Evolutionary conservation across 2,113 vertebrate genomes (phyloP).

Genomic region (Ictidomys tridecemlineatus): DNA sequence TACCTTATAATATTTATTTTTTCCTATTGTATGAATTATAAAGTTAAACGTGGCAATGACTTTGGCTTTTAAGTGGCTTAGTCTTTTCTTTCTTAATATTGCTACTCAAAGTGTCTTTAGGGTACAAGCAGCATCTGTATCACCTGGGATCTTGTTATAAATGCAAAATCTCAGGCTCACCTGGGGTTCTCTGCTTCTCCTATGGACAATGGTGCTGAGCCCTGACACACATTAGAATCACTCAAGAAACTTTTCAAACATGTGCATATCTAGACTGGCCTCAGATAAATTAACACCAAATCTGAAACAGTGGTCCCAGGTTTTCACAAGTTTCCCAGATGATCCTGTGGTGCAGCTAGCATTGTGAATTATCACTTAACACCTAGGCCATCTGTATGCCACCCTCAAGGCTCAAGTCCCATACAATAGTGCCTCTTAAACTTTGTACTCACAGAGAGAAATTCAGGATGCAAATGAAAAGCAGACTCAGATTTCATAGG

Average conservation of each 20-base stretch:
- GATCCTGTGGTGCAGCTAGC: background rate
- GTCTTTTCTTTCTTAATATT: too few relatives aligned
- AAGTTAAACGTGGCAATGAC: too few relatives aligned
- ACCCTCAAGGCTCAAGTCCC: background rate
- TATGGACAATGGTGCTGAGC: background rate
- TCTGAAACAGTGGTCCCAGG: background rate
- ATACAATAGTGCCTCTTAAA: background rate
- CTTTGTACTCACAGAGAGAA: background rate
- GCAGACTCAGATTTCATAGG: background rate
- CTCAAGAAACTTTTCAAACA: background rate
- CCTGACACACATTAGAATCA: background rate
- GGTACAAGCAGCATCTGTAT: too few relatives aligned
- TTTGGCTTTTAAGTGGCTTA: too few relatives aligned
- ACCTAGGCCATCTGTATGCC: background rate
- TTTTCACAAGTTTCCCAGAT: background rate
- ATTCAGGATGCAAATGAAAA: background rate
- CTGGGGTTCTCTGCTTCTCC: background rate
- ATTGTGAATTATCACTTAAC: background rate
- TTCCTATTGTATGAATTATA: too few relatives aligned
- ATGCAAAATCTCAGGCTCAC: too few relatives aligned
- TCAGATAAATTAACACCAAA: background rate
- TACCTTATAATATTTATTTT: too few relatives aligned
- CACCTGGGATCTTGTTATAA: too few relatives aligned
- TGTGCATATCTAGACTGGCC: accelerated
- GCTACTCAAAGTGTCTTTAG: too few relatives aligned